phyloP scores from a whole-genome alignment of 2,888 invertebrate species.

The Apocheima hispidaria region DNA sequence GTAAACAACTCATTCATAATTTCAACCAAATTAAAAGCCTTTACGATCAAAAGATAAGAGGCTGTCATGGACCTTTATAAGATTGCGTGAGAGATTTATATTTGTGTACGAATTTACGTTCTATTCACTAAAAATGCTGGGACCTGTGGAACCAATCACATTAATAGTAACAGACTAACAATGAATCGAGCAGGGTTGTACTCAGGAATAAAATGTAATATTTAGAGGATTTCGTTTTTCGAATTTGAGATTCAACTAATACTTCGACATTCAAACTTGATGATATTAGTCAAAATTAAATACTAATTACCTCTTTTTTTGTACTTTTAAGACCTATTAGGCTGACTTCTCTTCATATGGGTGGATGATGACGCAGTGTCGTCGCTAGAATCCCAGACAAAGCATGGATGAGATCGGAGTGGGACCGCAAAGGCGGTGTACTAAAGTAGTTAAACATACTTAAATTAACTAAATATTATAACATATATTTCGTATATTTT shows the following conservation, averaged over 20 bases:
- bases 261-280: neutral
- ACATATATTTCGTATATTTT: too few relatives aligned
- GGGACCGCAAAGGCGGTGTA: too few relatives aligned
- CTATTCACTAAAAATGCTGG: slow-evolving; percentile 19
- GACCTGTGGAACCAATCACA: slow-evolving; percentile 50
- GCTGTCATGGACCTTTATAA: slow-evolving; percentile 1
- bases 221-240: neutral
- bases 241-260: neutral
- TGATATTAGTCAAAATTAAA: neutral
- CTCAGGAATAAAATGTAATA: neutral
- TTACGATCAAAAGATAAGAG: neutral
- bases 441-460: too few relatives aligned
- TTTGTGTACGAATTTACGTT: slow-evolving; percentile 18
- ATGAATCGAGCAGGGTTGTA: slow-evolving; percentile 23
- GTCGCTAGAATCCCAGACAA: too few relatives aligned
- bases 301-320: too few relatives aligned
- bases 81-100: slow-evolving; percentile 13
- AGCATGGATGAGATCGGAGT: too few relatives aligned
- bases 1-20: neutral
- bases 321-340: too few relatives aligned
- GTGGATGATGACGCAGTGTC: too few relatives aligned
- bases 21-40: neutral
- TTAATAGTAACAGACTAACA: slow-evolving; percentile 45
- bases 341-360: too few relatives aligned
- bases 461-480: too few relatives aligned